A percentile compares a stretch with the other conserved stretches of the same genome.
These are phyloP conservation scores for Bombyx huttoni DNA, from an alignment of 2,888 invertebrate genomes.

Conservation along the genomic window DNA sequence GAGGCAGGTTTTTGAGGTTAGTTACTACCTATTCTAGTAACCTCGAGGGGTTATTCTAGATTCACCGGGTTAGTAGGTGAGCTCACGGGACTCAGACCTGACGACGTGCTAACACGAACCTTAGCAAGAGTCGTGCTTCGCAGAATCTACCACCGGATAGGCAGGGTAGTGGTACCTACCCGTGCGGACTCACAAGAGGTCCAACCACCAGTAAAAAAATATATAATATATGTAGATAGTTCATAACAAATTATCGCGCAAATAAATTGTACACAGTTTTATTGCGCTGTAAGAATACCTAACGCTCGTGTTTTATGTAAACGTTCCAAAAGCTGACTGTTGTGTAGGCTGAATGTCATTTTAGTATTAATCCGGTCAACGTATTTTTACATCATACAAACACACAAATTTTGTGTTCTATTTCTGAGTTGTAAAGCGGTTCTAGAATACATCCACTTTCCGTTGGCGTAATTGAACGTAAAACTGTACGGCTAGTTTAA, in stretches of 20 bases:
- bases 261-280: slow-evolving; percentile 28
- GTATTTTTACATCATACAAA: slow-evolving; percentile 24
- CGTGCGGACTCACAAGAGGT: too few species aligned
- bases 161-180: too few species aligned
- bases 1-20: too few species aligned
- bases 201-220: too few species aligned
- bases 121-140: too few species aligned
- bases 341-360: slow-evolving; percentile 33
- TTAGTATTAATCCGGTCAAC: slow-evolving; percentile 21
- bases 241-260: slow-evolving; percentile 26
- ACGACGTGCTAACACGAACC: too few species aligned
- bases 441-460: neutral
- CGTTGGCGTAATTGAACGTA: neutral
- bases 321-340: slow-evolving; percentile 31
- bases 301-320: slow-evolving; percentile 31
- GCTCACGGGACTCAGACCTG: too few species aligned
- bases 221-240: slow-evolving; percentile 22
- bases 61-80: too few species aligned
- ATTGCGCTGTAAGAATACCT: slow-evolving; percentile 21
- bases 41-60: too few species aligned
- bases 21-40: too few species aligned
- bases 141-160: too few species aligned
- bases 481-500: neutral
- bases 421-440: neutral
- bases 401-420: slow-evolving; percentile 6